Conservation (phyloP, 2,797 vertebrate species). For the Sebastes matsubarae region DNA sequence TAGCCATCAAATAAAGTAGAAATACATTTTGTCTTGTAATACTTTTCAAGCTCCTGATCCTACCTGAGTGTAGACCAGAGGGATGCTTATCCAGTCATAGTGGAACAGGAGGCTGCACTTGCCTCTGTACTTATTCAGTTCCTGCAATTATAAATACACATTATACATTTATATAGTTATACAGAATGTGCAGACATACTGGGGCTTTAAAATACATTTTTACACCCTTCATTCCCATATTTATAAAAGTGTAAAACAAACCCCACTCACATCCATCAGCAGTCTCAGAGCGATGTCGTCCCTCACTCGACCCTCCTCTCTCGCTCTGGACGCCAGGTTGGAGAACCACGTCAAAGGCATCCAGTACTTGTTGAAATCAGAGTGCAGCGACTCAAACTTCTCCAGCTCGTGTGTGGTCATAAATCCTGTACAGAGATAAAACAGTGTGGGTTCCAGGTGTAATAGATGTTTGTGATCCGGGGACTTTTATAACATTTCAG, state of each 20-base stretch:
- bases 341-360: conserved; percentile 93
- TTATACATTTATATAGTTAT: not conserved
- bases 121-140: conserved; percentile 89
- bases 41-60: not conserved
- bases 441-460: not conserved
- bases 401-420: conserved; percentile 86
- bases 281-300: conserved; percentile 89
- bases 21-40: not conserved
- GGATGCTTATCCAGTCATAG: conserved; percentile 94
- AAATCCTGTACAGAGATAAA: conserved; percentile 80
- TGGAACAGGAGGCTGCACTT: conserved; percentile 92
- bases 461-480: not conserved
- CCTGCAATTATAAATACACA: conserved; percentile 71
- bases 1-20: not conserved
- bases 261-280: conserved; percentile 87
- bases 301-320: conserved; percentile 84
- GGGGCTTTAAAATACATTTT: not conserved
- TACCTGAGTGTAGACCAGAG: conserved; percentile 91
- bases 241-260: not conserved
- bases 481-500: not conserved
- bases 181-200: not conserved
- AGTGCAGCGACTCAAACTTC: conserved; percentile 87
- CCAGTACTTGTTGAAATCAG: conserved; percentile 95
- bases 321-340: conserved; percentile 87
- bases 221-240: not conserved